phyloP scores from a whole-genome alignment of 2,888 invertebrate species.

The Cacoxenus indagator region DNA sequence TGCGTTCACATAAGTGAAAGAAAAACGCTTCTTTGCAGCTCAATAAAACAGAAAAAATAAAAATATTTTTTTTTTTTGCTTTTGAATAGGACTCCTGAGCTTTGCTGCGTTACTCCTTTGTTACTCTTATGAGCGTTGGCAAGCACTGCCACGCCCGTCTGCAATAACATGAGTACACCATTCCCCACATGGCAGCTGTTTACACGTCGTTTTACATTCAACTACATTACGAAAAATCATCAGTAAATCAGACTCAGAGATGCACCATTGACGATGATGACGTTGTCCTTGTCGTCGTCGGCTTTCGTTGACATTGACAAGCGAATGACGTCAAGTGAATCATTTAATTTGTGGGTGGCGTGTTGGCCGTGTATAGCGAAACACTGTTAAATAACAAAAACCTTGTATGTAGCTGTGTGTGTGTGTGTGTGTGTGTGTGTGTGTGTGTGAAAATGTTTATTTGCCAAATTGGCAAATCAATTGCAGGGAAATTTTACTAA shows the following conservation, averaged over 20 bases:
- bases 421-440: neutral
- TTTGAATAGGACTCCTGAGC: too few species aligned
- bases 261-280: neutral
- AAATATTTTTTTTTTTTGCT: neutral
- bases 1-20: neutral
- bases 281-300: neutral
- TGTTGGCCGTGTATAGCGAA: too few species aligned
- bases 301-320: neutral
- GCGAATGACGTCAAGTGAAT: constrained; percentile 5
- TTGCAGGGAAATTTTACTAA: constrained; percentile 41
- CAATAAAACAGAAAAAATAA: neutral
- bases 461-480: constrained; percentile 57
- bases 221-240: neutral
- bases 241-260: neutral
- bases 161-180: neutral
- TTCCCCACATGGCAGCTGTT: neutral
- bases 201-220: neutral
- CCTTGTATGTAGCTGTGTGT: neutral
- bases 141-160: neutral
- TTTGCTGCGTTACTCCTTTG: neutral
- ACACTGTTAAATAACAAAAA: neutral
- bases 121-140: neutral
- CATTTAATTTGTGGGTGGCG: constrained; percentile 1
- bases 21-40: neutral
- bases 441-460: constrained; percentile 36